Percentiles rank a stretch among this genome's conserved stretches.
phyloP scores from a whole-genome alignment of 2,113 vertebrate species.

The Henicopernis longicauda region DNA sequence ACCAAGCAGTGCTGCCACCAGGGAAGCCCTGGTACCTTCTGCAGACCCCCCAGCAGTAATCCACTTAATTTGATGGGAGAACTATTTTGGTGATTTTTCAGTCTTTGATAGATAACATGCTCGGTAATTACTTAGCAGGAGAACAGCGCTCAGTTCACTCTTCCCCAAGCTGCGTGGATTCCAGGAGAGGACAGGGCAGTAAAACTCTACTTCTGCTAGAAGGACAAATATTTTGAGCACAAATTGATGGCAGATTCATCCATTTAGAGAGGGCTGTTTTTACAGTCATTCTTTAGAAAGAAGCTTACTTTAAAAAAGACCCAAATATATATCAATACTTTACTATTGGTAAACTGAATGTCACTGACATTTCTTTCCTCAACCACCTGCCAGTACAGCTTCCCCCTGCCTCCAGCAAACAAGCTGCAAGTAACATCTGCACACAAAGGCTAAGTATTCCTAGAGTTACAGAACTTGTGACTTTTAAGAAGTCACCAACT shows the following conservation, averaged over 20 bases:
- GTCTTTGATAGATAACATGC: neutral
- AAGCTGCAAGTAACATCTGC: neutral
- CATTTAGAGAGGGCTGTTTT: neutral
- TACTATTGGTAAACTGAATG: neutral
- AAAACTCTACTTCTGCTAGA: neutral
- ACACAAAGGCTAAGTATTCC: neutral
- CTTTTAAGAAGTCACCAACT: neutral
- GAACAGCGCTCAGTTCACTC: neutral
- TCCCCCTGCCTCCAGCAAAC: neutral
- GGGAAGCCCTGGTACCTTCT: neutral
- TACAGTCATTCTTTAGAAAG: neutral
- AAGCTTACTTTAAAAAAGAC: neutral
- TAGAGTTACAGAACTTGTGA: neutral
- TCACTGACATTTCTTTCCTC: neutral
- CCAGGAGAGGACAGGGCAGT: neutral
- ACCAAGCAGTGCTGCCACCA: neutral
- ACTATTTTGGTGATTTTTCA: neutral
- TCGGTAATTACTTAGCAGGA: neutral
- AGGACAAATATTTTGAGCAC: neutral
- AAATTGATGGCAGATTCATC: neutral
- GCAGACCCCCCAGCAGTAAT: neutral
- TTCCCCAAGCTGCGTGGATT: neutral
- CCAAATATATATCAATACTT: neutral
- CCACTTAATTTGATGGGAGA: neutral
- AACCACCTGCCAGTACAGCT: neutral